phyloP scores from a whole-genome alignment of 2,888 invertebrate species.

The Malthinus seriepunctatus region DNA sequence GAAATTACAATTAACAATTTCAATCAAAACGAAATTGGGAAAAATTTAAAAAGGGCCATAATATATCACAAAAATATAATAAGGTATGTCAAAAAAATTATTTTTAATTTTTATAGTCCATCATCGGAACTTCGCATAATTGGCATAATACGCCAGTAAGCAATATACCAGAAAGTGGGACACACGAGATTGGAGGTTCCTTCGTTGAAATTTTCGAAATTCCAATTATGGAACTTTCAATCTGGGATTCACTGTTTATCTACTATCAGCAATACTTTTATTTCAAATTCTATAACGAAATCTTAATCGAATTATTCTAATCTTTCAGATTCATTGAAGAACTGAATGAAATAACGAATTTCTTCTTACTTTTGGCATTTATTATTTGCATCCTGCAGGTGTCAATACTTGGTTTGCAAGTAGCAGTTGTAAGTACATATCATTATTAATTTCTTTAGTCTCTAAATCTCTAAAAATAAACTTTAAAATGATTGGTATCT shows the following conservation, averaged over 20 bases:
- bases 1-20: neutral
- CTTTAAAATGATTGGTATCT: too few species aligned
- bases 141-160: too few species aligned
- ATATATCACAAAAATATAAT: constrained; percentile 6
- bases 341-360: constrained; percentile 32
- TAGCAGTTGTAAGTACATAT: constrained; percentile 31
- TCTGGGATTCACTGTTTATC: too few species aligned
- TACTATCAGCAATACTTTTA: too few species aligned
- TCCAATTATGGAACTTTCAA: too few species aligned
- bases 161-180: too few species aligned
- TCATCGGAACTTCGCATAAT: too few species aligned
- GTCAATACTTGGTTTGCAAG: constrained; percentile 36
- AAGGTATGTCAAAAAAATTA: neutral
- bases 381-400: constrained; percentile 38
- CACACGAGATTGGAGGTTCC: too few species aligned
- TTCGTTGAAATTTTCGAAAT: too few species aligned
- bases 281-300: neutral
- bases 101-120: too few species aligned
- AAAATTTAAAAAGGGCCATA: neutral
- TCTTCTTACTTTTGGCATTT: constrained; percentile 41
- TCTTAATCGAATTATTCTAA: neutral
- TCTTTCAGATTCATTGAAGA: constrained; percentile 2
- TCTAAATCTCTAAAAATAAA: too few species aligned
- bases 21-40: neutral
- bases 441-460: too few species aligned